These are phyloP conservation scores for Polydesmus complanatus DNA, from an alignment of 2,888 invertebrate genomes.

Conservation along the genomic window DNA sequence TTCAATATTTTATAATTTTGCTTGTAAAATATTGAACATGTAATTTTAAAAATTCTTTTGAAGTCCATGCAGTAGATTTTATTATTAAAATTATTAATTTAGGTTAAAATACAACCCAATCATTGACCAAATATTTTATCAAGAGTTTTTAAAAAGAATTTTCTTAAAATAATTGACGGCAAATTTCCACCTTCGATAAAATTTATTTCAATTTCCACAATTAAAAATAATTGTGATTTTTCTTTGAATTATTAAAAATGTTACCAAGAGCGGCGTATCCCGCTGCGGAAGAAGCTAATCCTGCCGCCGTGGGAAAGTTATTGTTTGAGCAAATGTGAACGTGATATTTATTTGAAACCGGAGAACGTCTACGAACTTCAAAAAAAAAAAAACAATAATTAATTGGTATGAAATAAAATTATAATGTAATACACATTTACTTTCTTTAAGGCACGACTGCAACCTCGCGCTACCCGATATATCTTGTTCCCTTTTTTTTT, in stretches of 20 bases:
- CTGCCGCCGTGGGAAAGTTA: slow-evolving; percentile 97
- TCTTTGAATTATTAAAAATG: slow-evolving; percentile 2
- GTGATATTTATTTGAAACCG: slow-evolving; percentile 48
- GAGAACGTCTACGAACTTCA: slow-evolving; percentile 19
- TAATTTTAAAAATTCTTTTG: no score
- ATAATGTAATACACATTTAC: slow-evolving; percentile 36
- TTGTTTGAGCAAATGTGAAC: slow-evolving; percentile 75
- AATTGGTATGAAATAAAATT: not conserved
- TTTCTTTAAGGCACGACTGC: slow-evolving; percentile 56
- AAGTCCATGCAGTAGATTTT: no score
- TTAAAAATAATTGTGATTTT: not conserved
- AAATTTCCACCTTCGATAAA: no score
- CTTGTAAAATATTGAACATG: no score
- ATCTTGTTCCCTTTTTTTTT: slow-evolving; percentile 45
- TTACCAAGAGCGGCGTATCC: slow-evolving; percentile 83
- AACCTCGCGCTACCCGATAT: slow-evolving; percentile 58
- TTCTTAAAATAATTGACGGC: no score
- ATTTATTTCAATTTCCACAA: no score
- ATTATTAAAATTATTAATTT: no score
- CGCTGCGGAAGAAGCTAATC: slow-evolving; percentile 94
- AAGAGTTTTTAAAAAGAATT: no score
- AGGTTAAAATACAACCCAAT: no score
- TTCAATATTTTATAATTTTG: no score
- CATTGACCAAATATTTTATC: no score
- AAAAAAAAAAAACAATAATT: not conserved